Evolutionary conservation across 1,140 invertebrate genomes (phyloP).

Genomic region (Thaumetopoea pityocampa): DNA sequence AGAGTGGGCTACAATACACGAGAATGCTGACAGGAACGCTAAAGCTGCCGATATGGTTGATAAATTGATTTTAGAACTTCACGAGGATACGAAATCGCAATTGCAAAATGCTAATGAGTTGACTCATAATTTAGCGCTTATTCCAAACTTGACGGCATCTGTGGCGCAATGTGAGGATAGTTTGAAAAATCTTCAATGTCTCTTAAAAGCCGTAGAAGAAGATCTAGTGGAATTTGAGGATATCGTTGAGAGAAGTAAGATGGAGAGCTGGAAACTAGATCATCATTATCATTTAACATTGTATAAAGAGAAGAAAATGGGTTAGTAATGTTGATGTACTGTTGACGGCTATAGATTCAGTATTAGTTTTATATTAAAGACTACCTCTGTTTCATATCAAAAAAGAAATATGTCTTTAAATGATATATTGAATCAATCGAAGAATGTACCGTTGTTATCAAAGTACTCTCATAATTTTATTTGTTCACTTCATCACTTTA

Average conservation of each 20-base stretch:
- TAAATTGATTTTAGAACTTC: conserved; percentile 49
- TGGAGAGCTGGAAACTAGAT: conserved; percentile 68
- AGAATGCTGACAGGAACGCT: conserved; percentile 58
- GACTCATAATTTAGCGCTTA: conserved; percentile 42
- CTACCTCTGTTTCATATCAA: not conserved
- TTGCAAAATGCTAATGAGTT: conserved; percentile 53
- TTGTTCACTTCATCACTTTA: too few species aligned
- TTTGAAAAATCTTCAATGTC: conserved; percentile 46
- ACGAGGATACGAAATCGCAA: conserved; percentile 37
- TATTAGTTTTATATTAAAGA: not conserved
- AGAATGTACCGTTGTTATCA: too few species aligned
- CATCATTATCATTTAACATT: conserved; percentile 62
- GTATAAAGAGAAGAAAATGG: conserved; percentile 67
- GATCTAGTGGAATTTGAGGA: conserved; percentile 65
- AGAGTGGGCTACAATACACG: conserved; percentile 57
- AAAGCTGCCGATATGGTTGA: conserved; percentile 59
- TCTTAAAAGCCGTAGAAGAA: conserved; percentile 53
- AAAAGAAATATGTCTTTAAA: too few species aligned
- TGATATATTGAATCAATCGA: too few species aligned
- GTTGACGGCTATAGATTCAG: not conserved
- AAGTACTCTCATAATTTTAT: too few species aligned
- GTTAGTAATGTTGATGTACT: conserved; percentile 22
- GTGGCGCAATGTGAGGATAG: conserved; percentile 61
- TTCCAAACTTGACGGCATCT: conserved; percentile 50
- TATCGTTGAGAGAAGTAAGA: conserved; percentile 55